Percentiles rank a stretch among this genome's conserved stretches.
Evolutionary conservation across 2,888 invertebrate species (phyloP).

Genomic region (Vandiemenella viatica): DNA sequence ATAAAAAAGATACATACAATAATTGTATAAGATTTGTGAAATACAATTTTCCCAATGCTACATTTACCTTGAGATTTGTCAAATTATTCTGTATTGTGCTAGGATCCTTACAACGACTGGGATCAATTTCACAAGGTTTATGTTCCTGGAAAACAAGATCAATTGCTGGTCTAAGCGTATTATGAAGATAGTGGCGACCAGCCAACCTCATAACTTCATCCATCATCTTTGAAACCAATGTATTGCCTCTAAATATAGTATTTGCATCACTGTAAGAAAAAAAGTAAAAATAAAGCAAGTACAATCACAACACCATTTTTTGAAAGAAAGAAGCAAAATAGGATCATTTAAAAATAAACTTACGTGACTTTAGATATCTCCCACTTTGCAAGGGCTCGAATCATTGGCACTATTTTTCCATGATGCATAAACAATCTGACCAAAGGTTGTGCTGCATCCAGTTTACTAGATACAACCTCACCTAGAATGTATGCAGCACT

Average conservation of each 20-base stretch:
- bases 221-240: slow-evolving; percentile 86
- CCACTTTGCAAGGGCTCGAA: slow-evolving; percentile 65
- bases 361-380: slow-evolving; percentile 83
- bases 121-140: slow-evolving; percentile 83
- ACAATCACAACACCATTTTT: no score
- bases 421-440: slow-evolving; percentile 75
- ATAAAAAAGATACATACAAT: slow-evolving; percentile 2
- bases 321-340: no score
- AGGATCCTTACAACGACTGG: slow-evolving; percentile 63
- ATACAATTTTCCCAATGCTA: no score
- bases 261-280: slow-evolving; percentile 58
- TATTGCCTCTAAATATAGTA: slow-evolving; percentile 85
- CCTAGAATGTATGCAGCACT: slow-evolving; percentile 73
- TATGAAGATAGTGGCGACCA: slow-evolving; percentile 74
- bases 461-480: slow-evolving; percentile 71
- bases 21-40: not conserved
- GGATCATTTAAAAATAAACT: no score
- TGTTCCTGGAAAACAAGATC: slow-evolving; percentile 68
- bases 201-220: slow-evolving; percentile 85
- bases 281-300: slow-evolving; percentile 1
- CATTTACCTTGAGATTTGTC: slow-evolving; percentile 54
- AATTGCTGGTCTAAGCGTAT: slow-evolving; percentile 66
- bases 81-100: slow-evolving; percentile 65
- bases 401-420: slow-evolving; percentile 69
- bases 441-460: slow-evolving; percentile 78